Base-by-base conservation (phyloP, 1,140 invertebrate genomes). In the Coptotermes formosanus region DNA sequence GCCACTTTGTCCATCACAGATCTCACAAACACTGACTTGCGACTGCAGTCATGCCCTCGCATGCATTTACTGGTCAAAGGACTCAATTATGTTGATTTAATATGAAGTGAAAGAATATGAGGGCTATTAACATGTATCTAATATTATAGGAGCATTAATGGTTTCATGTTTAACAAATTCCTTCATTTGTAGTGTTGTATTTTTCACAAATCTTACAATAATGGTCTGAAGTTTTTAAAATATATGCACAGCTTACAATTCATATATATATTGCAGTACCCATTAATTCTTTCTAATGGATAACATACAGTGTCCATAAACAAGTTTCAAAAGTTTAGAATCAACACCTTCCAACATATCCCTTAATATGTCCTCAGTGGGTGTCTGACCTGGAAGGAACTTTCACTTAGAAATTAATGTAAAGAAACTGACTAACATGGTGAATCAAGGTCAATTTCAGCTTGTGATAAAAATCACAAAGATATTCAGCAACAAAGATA, bases 191-290 rank as follows among this genome's bases (percentile, higher is more conserved):
- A 75, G 14, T 55, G 52, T 30, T 75, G 64, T 75, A 75, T 75
- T 75, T 64, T 75, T 75, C 64, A 75, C 64, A 75, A 75, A 75
- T 30, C 64, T 75, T 75, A 75, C 64, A 30, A 75, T 75, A 75
- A 75, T 75, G 64, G 64, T 75, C 64, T 75, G 64, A 75, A 75
- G 25, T 75, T 75, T 75, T 75, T 75, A 75, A 75, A 75, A 75
- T 75, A 75, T 75, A 75, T 75, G 64, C 64, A 75, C 64, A 75
- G 64, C 64, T 75, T 75, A 75, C n/a, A 75, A 75, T 75, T 30
- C 64, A 75, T 75, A 75, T 25, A 75, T 75, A 75, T 30, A 75
- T 75, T 75, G 25, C 64, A 75, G 64, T 75, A 75, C n/a, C n/a
- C n/a, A 30, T 75, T 75, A 75, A 25, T 75, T n/a, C 14, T 19